Conservation (phyloP, 2,797 vertebrate genomes). For the Streptopelia turtur region DNA sequence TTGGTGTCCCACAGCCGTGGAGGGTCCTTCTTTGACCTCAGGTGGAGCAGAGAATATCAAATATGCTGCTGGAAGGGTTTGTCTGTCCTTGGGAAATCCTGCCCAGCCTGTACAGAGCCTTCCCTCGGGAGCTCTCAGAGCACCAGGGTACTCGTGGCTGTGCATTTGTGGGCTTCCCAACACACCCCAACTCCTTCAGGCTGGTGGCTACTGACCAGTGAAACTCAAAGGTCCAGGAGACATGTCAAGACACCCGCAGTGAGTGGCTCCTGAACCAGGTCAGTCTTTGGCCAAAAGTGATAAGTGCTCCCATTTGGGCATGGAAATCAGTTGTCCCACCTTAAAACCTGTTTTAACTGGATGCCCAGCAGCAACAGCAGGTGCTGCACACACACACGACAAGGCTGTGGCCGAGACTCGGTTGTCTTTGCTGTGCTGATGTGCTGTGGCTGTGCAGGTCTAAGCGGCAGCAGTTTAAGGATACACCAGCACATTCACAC, state of each 20-base stretch:
- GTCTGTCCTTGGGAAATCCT: neutral
- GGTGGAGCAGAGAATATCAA: neutral
- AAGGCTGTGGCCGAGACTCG: neutral
- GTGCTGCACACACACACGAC: accelerated
- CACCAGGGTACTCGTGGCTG: accelerated
- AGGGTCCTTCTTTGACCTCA: neutral
- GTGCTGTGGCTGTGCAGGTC: neutral
- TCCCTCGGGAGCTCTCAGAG: neutral
- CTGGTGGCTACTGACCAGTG: neutral
- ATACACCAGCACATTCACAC: too few species aligned
- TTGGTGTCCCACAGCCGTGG: accelerated
- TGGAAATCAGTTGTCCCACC: neutral
- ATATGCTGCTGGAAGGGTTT: accelerated
- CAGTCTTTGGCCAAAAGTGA: neutral
- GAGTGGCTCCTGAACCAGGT: neutral
- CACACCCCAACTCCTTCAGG: neutral
- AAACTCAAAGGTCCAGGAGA: neutral
- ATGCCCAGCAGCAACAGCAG: neutral
- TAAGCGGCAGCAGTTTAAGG: neutral
- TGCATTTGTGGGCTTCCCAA: neutral
- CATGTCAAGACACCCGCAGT: neutral
- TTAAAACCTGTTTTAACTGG: neutral
- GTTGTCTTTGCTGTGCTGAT: neutral
- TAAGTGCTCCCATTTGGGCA: accelerated
- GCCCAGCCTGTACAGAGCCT: neutral